phyloP scores from a whole-genome alignment of 2,113 vertebrate species.

The Scolopax mira region DNA sequence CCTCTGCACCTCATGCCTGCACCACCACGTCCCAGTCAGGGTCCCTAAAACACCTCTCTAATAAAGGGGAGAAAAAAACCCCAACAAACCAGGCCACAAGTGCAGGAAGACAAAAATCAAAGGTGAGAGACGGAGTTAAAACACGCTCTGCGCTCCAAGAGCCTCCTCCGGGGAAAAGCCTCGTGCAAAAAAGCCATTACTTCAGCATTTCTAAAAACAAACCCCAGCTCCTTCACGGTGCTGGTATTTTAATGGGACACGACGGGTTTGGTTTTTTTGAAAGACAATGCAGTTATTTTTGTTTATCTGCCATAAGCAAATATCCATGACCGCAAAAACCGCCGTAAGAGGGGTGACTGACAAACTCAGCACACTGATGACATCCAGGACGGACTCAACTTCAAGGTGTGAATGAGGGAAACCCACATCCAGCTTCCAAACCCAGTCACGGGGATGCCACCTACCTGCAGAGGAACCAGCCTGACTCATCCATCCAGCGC shows the following conservation, averaged over 20 bases:
- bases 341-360: fast-evolving
- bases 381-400: neutral
- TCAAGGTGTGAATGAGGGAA: neutral
- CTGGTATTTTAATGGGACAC: neutral
- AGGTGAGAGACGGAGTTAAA: neutral
- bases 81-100: neutral
- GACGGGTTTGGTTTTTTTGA: neutral
- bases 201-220: slow-evolving; percentile 35
- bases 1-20: neutral
- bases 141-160: neutral
- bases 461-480: neutral
- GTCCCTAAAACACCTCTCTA: neutral
- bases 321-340: fast-evolving
- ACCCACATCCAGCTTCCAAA: neutral
- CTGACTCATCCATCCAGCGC: neutral
- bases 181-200: neutral
- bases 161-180: neutral
- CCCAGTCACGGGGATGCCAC: fast-evolving
- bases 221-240: fast-evolving
- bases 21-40: neutral
- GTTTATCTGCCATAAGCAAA: neutral
- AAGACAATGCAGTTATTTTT: neutral
- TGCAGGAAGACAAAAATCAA: neutral
- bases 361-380: neutral
- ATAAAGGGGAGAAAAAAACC: neutral